phyloP scores from a whole-genome alignment of 1,140 invertebrate genomes.

The Arctopsyche grandis region DNA sequence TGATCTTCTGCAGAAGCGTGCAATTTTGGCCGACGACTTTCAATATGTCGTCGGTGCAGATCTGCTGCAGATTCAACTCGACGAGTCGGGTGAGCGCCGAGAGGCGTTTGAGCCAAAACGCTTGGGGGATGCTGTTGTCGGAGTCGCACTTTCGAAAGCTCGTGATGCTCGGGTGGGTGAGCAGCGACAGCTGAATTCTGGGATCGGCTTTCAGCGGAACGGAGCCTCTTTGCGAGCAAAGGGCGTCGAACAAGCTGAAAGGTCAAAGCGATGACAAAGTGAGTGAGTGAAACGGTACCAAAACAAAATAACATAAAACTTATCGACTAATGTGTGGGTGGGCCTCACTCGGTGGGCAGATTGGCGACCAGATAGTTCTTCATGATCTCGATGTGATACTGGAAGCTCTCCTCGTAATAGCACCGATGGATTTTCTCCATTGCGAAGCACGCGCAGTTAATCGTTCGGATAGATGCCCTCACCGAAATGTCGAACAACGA shows the following conservation, averaged over 20 bases:
- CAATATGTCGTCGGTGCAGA: conserved; percentile 68
- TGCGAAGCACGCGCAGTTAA: not conserved
- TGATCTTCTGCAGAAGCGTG: conserved; percentile 63
- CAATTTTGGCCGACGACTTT: conserved; percentile 64
- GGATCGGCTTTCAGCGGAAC: conserved; percentile 60
- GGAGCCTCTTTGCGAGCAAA: not conserved
- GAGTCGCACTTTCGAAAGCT: conserved; percentile 62
- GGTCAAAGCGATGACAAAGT: too few species aligned
- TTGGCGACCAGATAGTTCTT: conserved; percentile 60
- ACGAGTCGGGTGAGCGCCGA: conserved; percentile 60
- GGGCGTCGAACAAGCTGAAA: not conserved
- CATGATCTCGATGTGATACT: conserved; percentile 57
- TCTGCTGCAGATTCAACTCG: conserved; percentile 64
- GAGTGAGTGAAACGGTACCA: too few species aligned
- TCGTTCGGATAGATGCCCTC: conserved; percentile 57
- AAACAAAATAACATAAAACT: not conserved
- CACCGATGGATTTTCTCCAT: conserved; percentile 59
- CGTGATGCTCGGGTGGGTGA: conserved; percentile 63
- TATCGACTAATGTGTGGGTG: too few species aligned
- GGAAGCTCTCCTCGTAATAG: conserved; percentile 59
- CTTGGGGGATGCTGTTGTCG: conserved; percentile 37
- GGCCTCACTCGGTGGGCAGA: conserved; percentile 60
- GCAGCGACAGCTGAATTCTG: conserved; percentile 60
- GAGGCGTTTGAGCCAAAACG: conserved; percentile 52
- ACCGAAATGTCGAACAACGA: conserved; percentile 61